Evolutionary conservation across 2,797 vertebrate genomes (phyloP), one percentile per base, ranked within the genome.

Genomic region (Onychomys leucogaster): DNA sequence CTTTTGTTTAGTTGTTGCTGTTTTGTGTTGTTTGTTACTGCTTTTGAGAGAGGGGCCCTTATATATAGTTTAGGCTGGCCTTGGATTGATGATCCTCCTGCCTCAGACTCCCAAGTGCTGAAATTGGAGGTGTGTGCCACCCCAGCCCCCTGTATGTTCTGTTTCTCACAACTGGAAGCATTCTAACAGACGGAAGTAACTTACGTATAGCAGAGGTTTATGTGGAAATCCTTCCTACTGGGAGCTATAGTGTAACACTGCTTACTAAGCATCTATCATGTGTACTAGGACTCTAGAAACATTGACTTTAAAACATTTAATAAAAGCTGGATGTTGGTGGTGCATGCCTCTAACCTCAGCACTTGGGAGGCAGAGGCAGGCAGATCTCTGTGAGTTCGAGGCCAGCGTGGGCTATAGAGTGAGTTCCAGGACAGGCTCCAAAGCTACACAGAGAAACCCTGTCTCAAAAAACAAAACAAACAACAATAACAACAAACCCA

Each of bases 101-200:
- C 19, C 71, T 89, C 71, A 25, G 71, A 32, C 41, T 41, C 73
- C 41, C 29, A 25, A 76, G 27, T 34, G 37, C 55, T 76, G 12
- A 49, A 71, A 63, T 37, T 14, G 4, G 13, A 77, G 73, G 19
- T 25, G 2, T 34, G 12, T 46, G 57, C 19, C 6, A n/a, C 32
- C 43, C 12, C 1, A 2, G 46, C n/a, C 49, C 34, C 6, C 23
- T 91, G 29, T n/a, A 82, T 91, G 84, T 81, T 91, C 89, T 96
- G 21, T 71, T 37, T 59, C 78, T 85, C 96, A 57, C 11, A 69
- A 8, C n/a, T 59, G 77, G 89, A 94, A 94, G 25, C 67, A 85
- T 63, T 55, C 11, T 93, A 57, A 89, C 0, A 84, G 49, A 73
- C 46, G 59, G 59, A 86, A 91, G 55, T 75, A 46, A 95, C 57